Evolutionary conservation across 1,140 invertebrate genomes (phyloP), one percentile per base, ranked within the genome.

Genomic region (Hylaeus anthracinus): DNA sequence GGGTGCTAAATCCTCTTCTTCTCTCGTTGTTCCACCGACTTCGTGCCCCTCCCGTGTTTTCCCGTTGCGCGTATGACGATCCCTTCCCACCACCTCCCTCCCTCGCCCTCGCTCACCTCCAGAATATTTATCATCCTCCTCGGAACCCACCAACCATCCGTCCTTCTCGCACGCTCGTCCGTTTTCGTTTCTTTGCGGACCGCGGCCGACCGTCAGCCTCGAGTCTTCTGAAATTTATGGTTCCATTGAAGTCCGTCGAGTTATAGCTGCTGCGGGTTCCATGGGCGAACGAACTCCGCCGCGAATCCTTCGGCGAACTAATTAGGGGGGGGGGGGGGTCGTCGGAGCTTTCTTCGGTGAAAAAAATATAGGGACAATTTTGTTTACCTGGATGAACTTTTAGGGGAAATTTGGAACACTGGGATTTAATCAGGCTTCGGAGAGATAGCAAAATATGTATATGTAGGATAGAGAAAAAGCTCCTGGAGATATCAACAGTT

Each of bases 41-140:
- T 69, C 51, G 56, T 10, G 14, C 26, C 9, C 73, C 55, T 69
- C 64, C 26, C 60, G 64, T 78, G 65, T 73, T 79, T 82, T 43
- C 77, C 86, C 65, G 72, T 75, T 66, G 72, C 72, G 37, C 70
- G 79, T 81, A 84, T 81, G 84, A 85, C 83, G 84, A 85, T 80
- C 82, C 55, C 55, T 26, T 26, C 26, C 26, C 26, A 26, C 26
- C 26, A 26, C 26, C 26, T 26, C 61, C 6, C 9, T 10, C 1
- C 9, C 6, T 51, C 6, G 8, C 10, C 9, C 51, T 10, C 8
- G 5, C 51, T 10, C 51, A 51, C 9, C 51, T 6, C 51, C 67
- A 26, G 78, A 67, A 85, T 85, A 85, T 85, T 84, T 85, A 85
- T 85, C 84, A 85, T 85, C 84, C 66, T 72, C 76, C 15, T n/a